Evolutionary conservation across 2,113 vertebrate species (phyloP).

Genomic region (Etia nguti): DNA sequence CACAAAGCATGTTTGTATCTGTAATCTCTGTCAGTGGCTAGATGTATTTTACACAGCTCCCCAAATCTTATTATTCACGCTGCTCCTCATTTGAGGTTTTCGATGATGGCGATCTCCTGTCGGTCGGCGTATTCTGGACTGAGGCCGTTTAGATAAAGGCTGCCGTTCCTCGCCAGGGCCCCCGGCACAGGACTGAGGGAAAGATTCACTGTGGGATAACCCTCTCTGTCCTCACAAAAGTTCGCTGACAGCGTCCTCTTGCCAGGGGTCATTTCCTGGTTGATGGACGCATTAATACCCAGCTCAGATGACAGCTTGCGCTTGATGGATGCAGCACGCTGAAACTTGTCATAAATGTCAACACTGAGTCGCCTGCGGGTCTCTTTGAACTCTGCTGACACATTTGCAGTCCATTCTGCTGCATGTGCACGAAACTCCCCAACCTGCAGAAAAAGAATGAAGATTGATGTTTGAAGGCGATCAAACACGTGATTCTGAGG

Average conservation of each 20-base stretch:
- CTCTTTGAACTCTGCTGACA: slow-evolving; percentile 97
- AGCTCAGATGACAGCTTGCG: slow-evolving; percentile 94
- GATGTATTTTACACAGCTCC: background rate
- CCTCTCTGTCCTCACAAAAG: slow-evolving; percentile 76
- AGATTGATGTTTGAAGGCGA: background rate
- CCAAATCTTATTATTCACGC: background rate
- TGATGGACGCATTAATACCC: slow-evolving; percentile 75
- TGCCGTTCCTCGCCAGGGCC: slow-evolving; percentile 78
- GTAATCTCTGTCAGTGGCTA: background rate
- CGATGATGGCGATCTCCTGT: slow-evolving; percentile 85
- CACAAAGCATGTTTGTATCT: background rate
- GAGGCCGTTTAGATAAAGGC: slow-evolving; percentile 95
- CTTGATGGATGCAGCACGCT: slow-evolving; percentile 94
- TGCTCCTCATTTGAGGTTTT: slow-evolving; percentile 83
- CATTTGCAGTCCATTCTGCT: slow-evolving; percentile 96
- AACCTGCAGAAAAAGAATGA: slow-evolving; percentile 71
- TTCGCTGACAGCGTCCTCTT: slow-evolving; percentile 91
- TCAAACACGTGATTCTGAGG: background rate
- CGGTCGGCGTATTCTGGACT: slow-evolving; percentile 84
- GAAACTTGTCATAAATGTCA: slow-evolving; percentile 97
- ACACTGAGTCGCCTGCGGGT: slow-evolving; percentile 92
- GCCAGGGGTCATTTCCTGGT: slow-evolving; percentile 89
- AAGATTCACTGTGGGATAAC: slow-evolving; percentile 71
- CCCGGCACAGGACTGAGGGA: slow-evolving; percentile 67
- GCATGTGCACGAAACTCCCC: slow-evolving; percentile 96